Percentiles rank a stretch among this genome's conserved stretches.
phyloP scores from a whole-genome alignment of 2,888 invertebrate species.

The Panzeria rudis region DNA sequence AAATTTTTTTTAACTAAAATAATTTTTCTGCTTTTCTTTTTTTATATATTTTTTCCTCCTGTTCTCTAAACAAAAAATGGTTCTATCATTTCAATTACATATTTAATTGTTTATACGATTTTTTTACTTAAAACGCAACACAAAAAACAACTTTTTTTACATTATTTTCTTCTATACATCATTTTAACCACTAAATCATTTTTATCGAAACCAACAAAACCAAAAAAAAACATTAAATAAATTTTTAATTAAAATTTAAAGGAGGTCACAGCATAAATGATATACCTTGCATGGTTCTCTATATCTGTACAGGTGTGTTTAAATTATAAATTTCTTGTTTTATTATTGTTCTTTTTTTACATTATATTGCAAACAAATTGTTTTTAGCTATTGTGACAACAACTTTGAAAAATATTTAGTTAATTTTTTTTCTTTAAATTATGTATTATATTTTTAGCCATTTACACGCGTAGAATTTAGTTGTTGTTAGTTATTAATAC shows the following conservation, averaged over 20 bases:
- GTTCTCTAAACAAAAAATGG: slow-evolving; percentile 58
- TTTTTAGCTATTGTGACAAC: slow-evolving; percentile 29
- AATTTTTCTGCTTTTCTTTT: slow-evolving; percentile 76
- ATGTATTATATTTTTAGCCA: slow-evolving; percentile 68
- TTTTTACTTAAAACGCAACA: slow-evolving; percentile 36
- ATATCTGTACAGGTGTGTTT: slow-evolving; percentile 84
- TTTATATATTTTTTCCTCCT: slow-evolving; percentile 74
- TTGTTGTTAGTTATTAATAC: slow-evolving; percentile 47
- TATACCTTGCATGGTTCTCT: slow-evolving; percentile 83
- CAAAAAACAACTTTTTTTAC: slow-evolving; percentile 46
- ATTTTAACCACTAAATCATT: slow-evolving; percentile 60
- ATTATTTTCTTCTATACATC: slow-evolving; percentile 41
- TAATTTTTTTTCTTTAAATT: slow-evolving; percentile 47
- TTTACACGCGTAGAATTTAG: slow-evolving; percentile 71
- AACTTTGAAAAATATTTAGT: slow-evolving; percentile 48
- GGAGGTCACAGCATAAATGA: slow-evolving; percentile 81
- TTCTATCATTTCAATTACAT: slow-evolving; percentile 32
- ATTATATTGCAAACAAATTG: slow-evolving; percentile 46
- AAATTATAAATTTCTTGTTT: slow-evolving; percentile 61
- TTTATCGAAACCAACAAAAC: slow-evolving; percentile 60
- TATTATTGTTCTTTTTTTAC: slow-evolving; percentile 26
- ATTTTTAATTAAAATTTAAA: slow-evolving; percentile 74
- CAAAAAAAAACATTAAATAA: slow-evolving; percentile 30
- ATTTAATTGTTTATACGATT: slow-evolving; percentile 49
- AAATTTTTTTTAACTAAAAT: slow-evolving; percentile 66